Evolutionary conservation across 2,113 vertebrate genomes (phyloP).

Genomic region (Trematomus loennbergii): DNA sequence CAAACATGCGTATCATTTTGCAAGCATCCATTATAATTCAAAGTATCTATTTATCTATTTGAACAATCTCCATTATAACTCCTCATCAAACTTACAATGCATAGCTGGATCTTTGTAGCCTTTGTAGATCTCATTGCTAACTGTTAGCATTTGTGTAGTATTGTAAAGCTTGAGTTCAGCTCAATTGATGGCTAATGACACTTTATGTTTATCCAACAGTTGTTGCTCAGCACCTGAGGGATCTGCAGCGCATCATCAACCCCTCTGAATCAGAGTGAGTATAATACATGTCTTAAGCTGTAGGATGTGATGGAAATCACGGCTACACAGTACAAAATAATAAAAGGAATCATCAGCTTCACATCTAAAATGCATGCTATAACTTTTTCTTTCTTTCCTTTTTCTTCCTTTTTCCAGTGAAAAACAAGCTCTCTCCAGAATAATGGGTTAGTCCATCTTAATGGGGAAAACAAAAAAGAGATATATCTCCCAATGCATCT

Average conservation of each 20-base stretch:
- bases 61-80: background rate
- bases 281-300: slow-evolving; percentile 1
- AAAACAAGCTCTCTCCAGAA: slow-evolving; percentile 61
- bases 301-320: background rate
- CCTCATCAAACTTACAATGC: background rate
- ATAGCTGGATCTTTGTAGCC: background rate
- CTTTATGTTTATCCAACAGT: slow-evolving; percentile 60
- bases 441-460: slow-evolving; percentile 59
- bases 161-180: background rate
- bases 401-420: slow-evolving; percentile 52
- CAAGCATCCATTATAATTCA: background rate
- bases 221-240: slow-evolving; percentile 66
- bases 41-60: background rate
- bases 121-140: background rate
- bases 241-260: slow-evolving; percentile 70
- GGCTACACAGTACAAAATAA: background rate
- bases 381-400: background rate
- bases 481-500: slow-evolving; percentile 12
- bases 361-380: background rate
- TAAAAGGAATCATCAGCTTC: background rate
- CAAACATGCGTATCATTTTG: background rate
- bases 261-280: slow-evolving; percentile 64
- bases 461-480: background rate
- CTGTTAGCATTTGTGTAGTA: background rate
- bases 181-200: background rate